These are phyloP conservation scores for Phaethon lepturus DNA, from an alignment of 2,113 vertebrate species.

Conservation along the genomic window DNA sequence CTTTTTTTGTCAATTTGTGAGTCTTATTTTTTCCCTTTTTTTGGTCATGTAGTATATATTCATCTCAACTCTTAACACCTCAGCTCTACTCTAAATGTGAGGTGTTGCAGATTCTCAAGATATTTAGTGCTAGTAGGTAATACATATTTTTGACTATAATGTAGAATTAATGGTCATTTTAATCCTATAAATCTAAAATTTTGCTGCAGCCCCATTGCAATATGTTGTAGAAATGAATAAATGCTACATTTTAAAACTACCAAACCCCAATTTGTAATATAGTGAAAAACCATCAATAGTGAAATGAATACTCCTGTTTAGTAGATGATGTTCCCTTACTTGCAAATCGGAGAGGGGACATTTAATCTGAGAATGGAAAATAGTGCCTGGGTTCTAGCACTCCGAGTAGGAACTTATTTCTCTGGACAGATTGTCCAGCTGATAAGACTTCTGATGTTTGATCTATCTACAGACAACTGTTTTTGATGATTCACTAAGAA, in stretches of 20 bases:
- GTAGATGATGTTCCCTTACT: background rate
- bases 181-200: background rate
- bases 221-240: background rate
- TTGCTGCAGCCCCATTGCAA: background rate
- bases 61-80: background rate
- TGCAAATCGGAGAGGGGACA: background rate
- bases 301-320: background rate
- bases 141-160: background rate
- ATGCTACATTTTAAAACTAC: background rate
- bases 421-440: background rate
- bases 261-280: background rate
- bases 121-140: background rate
- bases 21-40: background rate
- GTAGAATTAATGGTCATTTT: background rate
- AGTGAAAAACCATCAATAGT: background rate
- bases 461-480: background rate
- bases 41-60: background rate
- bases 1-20: background rate
- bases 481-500: constrained; percentile 12
- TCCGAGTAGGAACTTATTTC: background rate
- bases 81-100: background rate
- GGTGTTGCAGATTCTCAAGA: background rate
- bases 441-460: background rate
- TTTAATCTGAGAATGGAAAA: background rate
- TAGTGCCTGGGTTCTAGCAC: background rate